Percentiles rank a stretch among this genome's conserved stretches.
Evolutionary conservation across 1,140 invertebrate genomes (phyloP).

Genomic region (Drosophila saltans): DNA sequence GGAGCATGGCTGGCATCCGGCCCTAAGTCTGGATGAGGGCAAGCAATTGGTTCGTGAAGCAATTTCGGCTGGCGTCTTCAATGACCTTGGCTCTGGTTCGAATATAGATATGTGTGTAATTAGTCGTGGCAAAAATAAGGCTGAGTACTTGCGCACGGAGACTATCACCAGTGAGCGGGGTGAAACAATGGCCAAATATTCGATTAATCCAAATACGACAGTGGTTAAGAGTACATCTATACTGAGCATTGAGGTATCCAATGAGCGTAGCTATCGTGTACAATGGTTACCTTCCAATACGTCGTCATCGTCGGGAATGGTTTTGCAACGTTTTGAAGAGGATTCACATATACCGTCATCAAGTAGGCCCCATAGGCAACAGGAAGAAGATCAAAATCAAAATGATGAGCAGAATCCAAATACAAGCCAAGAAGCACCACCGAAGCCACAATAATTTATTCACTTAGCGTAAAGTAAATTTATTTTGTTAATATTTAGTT

Average conservation of each 20-base stretch:
- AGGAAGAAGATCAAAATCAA: neutral
- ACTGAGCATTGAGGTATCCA: constrained; percentile 37
- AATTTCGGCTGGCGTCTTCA: constrained; percentile 97
- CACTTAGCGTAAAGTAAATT: neutral
- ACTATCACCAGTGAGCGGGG: constrained; percentile 94
- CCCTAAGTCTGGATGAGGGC: constrained; percentile 93
- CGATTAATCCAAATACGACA: constrained; percentile 66
- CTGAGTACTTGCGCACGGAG: constrained; percentile 92
- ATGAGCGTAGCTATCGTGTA: constrained; percentile 40
- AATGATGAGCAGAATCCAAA: neutral
- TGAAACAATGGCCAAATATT: constrained; percentile 52
- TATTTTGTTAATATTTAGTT: neutral
- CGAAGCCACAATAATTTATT: neutral
- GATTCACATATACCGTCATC: neutral
- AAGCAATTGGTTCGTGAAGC: constrained; percentile 95
- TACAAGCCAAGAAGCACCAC: neutral
- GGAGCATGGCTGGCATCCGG: constrained; percentile 94
- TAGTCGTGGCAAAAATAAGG: constrained; percentile 87
- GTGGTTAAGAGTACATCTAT: constrained; percentile 61
- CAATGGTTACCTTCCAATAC: neutral
- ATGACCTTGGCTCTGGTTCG: constrained; percentile 98
- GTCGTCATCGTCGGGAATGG: neutral
- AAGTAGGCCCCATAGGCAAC: neutral
- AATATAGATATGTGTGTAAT: constrained; percentile 98
- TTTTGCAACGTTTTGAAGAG: constrained; percentile 13